Conservation (phyloP, 2,888 invertebrate species). For the Aphidius colemani region DNA sequence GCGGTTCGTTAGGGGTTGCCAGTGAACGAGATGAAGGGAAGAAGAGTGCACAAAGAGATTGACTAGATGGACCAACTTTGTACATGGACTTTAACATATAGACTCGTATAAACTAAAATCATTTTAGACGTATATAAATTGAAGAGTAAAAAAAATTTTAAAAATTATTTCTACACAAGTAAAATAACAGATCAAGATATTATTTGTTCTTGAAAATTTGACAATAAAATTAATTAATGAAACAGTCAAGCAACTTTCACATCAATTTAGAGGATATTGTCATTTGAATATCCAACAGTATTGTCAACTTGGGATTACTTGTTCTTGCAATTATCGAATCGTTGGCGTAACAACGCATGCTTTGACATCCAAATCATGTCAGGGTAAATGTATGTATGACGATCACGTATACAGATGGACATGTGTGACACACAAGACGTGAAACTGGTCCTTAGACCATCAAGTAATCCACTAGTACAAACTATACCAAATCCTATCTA, state of each 20-base stretch:
- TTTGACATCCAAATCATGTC: not conserved
- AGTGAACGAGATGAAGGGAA: slow-evolving; percentile 6
- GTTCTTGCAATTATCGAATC: slow-evolving; percentile 11
- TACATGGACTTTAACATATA: not conserved
- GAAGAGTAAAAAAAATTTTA: too few species aligned
- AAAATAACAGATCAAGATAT: too few species aligned
- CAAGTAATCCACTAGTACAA: slow-evolving; percentile 3
- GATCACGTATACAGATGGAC: slow-evolving; percentile 4
- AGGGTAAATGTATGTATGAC: slow-evolving; percentile 6
- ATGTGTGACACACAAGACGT: not conserved
- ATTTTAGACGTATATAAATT: too few species aligned
- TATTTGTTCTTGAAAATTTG: too few species aligned
- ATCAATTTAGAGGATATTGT: too few species aligned
- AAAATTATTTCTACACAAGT: too few species aligned
- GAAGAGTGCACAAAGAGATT: slow-evolving; percentile 4
- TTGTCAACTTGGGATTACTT: slow-evolving; percentile 3
- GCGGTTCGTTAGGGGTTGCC: slow-evolving; percentile 53
- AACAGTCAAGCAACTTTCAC: too few species aligned
- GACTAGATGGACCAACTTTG: slow-evolving; percentile 12
- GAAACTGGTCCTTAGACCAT: not conserved
- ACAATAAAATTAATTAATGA: too few species aligned
- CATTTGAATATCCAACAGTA: not conserved
- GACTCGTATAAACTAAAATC: too few species aligned
- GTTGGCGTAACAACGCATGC: not conserved
- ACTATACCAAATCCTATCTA: not conserved